A percentile compares a stretch with the other conserved stretches of the same genome.
Conservation (phyloP, 2,888 invertebrate genomes). For the Drosophila gaucha region DNA sequence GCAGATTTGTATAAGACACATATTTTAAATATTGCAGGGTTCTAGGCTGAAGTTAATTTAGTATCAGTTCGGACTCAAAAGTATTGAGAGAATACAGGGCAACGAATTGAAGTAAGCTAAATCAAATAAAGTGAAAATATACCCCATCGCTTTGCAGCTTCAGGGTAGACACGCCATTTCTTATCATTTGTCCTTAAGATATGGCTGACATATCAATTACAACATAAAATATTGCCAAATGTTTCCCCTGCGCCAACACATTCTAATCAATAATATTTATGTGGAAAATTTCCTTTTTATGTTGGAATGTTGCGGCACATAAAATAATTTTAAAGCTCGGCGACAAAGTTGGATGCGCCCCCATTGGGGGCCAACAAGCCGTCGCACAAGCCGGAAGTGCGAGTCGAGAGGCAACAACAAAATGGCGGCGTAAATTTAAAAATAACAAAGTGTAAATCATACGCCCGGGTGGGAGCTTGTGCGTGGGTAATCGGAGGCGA, state of each 20-base stretch:
- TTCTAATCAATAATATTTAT: constrained; percentile 58
- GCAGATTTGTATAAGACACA: too few species aligned
- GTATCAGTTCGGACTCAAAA: too few species aligned
- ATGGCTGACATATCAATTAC: constrained; percentile 18
- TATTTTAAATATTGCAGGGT: too few species aligned
- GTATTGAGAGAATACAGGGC: too few species aligned
- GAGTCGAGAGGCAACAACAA: constrained; percentile 55
- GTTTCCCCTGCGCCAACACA: constrained; percentile 6
- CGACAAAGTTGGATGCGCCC: constrained; percentile 20
- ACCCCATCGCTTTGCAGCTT: not conserved
- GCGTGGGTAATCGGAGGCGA: constrained; percentile 25
- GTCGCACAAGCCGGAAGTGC: constrained; percentile 29
- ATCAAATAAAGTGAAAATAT: not conserved
- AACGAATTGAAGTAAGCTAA: too few species aligned
- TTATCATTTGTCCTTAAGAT: constrained; percentile 7
- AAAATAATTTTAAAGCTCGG: constrained; percentile 41
- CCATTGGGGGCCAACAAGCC: not conserved
- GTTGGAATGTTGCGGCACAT: constrained; percentile 43
- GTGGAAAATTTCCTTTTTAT: constrained; percentile 32
- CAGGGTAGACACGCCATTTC: not conserved
- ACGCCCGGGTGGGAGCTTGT: constrained; percentile 61
- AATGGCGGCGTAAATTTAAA: constrained; percentile 72
- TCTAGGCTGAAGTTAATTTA: too few species aligned
- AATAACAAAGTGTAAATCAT: constrained; percentile 80
- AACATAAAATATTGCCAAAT: constrained; percentile 4